Conservation (phyloP, 2,113 vertebrate species). For the Ctenomys sociabilis region DNA sequence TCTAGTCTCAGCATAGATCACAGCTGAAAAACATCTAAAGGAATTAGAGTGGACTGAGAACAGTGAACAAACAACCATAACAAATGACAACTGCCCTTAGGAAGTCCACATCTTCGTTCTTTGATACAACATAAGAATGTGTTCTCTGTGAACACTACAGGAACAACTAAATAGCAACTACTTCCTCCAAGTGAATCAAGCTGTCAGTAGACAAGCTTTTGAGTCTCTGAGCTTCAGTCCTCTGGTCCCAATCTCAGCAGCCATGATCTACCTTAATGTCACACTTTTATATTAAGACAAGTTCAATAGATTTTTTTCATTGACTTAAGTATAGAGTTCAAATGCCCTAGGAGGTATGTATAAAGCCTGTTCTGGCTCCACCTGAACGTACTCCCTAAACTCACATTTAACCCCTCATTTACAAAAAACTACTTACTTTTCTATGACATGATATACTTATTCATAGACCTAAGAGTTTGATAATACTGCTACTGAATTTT, state of each 20-base stretch:
- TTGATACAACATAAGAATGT: not conserved
- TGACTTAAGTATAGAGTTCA: not conserved
- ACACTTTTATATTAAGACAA: not conserved
- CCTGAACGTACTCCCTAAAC: not conserved
- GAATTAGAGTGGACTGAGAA: constrained; percentile 20
- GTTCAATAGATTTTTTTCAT: not conserved
- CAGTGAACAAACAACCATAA: not conserved
- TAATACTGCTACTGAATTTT: not conserved
- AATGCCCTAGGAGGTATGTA: not conserved
- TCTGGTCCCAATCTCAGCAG: not conserved
- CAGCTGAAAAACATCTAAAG: constrained; percentile 57
- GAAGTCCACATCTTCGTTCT: not conserved
- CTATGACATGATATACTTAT: not conserved
- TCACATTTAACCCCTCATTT: not conserved
- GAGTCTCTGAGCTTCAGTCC: not conserved
- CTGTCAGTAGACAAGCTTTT: not conserved
- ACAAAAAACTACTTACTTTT: not conserved
- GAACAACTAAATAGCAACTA: not conserved
- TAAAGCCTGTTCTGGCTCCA: not conserved
- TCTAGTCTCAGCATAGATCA: constrained; percentile 52
- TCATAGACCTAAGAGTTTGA: not conserved
- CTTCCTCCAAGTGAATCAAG: constrained; percentile 12
- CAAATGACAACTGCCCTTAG: not conserved
- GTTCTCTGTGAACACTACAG: not conserved
- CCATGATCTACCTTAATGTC: not conserved